Evolutionary conservation across 1,140 invertebrate genomes (phyloP).

Genomic region (Doryteuthis pealeii): DNA sequence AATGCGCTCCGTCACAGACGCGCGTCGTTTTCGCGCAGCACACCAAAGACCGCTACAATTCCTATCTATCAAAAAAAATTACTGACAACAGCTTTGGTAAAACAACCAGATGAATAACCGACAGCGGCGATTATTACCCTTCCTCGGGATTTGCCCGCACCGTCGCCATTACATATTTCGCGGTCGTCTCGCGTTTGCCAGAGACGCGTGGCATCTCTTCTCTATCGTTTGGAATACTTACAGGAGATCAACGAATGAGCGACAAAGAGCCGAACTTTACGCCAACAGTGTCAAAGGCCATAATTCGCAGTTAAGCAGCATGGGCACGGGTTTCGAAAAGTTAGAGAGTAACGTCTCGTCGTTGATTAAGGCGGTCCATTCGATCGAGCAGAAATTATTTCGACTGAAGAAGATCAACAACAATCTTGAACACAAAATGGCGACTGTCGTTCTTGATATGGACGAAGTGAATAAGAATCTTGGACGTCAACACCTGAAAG

Average conservation of each 20-base stretch:
- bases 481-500: background rate
- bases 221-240: background rate
- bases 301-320: background rate
- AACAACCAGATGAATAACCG: too few species aligned
- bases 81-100: too few species aligned
- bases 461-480: background rate
- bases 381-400: background rate
- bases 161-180: background rate
- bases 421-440: background rate
- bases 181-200: background rate
- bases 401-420: background rate
- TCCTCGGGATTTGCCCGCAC: background rate
- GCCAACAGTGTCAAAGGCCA: background rate
- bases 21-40: too few species aligned
- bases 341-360: background rate
- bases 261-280: background rate
- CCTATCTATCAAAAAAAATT: too few species aligned
- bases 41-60: too few species aligned
- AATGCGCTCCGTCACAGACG: too few species aligned
- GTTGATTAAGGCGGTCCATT: background rate
- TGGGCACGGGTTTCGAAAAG: background rate
- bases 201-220: background rate
- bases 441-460: background rate
- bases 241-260: background rate
- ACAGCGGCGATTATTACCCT: too few species aligned